phyloP scores from a whole-genome alignment of 92 coral and sea anemone species.

The Muricea muricata region DNA sequence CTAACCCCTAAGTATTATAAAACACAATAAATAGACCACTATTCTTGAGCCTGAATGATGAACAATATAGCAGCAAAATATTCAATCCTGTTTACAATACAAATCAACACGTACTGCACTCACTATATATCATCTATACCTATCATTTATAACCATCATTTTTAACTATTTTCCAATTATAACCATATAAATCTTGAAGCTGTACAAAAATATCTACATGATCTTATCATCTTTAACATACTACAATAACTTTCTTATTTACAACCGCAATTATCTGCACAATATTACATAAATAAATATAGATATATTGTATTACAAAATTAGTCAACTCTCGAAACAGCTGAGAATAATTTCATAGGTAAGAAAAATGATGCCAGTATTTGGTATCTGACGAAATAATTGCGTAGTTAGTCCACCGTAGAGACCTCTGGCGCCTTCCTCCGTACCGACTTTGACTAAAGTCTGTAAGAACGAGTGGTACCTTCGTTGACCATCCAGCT shows the following conservation, averaged over 20 bases:
- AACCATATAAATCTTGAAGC: neutral
- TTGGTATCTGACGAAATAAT: conserved; percentile 92
- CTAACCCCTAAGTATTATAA: too few species aligned
- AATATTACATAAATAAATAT: neutral
- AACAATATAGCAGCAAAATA: too few species aligned
- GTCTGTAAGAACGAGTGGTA: conserved; percentile 91
- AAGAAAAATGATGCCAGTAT: conserved; percentile 91
- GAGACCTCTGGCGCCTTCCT: conserved; percentile 90
- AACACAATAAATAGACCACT: too few species aligned
- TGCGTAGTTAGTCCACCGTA: conserved; percentile 96
- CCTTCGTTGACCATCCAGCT: conserved; percentile 80
- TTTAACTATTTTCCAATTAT: neutral
- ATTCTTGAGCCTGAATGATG: too few species aligned
- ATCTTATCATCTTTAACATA: neutral
- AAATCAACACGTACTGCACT: too few species aligned
- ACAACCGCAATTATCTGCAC: neutral
- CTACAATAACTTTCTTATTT: neutral
- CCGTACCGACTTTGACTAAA: conserved; percentile 75
- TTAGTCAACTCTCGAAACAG: conserved; percentile 50
- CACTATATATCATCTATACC: too few species aligned
- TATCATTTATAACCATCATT: too few species aligned
- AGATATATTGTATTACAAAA: neutral
- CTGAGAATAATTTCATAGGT: conserved; percentile 94
- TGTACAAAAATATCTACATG: neutral
- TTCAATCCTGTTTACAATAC: too few species aligned